Evolutionary conservation across 2,113 vertebrate genomes (phyloP).

Genomic region (Microtus pennsylvanicus): DNA sequence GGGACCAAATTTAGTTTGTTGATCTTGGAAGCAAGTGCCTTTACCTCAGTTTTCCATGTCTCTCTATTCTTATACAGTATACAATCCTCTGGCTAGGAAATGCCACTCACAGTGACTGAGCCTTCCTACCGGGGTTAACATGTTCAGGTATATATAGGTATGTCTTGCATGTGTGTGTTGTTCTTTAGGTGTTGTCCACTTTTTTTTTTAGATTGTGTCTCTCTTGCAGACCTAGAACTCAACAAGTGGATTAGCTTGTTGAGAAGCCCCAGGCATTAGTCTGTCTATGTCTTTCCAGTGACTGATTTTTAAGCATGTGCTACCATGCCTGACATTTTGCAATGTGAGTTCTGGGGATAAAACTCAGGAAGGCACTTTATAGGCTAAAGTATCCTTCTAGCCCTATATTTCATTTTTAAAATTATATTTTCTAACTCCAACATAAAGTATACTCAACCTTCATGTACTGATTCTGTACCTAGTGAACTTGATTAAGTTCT

Average conservation of each 20-base stretch:
- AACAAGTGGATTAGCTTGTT: not conserved
- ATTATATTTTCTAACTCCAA: slow-evolving; percentile 2
- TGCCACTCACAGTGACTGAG: not conserved
- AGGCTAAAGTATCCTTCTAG: not conserved
- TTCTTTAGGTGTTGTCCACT: not conserved
- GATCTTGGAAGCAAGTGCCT: not conserved
- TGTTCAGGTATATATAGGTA: not conserved
- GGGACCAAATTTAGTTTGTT: not conserved
- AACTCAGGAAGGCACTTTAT: not conserved
- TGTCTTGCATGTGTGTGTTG: not conserved
- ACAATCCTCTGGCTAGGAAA: not conserved
- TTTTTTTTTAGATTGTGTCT: too few relatives aligned
- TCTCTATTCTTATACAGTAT: not conserved
- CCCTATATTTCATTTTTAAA: slow-evolving; percentile 19
- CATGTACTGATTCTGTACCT: slow-evolving; percentile 8
- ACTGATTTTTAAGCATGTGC: not conserved
- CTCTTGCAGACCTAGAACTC: not conserved
- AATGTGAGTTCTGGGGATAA: not conserved
- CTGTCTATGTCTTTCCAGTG: not conserved
- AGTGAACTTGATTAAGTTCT: not conserved
- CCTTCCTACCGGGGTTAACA: not conserved
- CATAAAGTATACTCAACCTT: not conserved
- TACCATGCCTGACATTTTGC: not conserved
- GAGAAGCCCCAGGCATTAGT: not conserved
- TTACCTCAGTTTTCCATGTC: not conserved